Evolutionary conservation across 2,888 invertebrate species (phyloP).

Genomic region (Epsilonema sp.): DNA sequence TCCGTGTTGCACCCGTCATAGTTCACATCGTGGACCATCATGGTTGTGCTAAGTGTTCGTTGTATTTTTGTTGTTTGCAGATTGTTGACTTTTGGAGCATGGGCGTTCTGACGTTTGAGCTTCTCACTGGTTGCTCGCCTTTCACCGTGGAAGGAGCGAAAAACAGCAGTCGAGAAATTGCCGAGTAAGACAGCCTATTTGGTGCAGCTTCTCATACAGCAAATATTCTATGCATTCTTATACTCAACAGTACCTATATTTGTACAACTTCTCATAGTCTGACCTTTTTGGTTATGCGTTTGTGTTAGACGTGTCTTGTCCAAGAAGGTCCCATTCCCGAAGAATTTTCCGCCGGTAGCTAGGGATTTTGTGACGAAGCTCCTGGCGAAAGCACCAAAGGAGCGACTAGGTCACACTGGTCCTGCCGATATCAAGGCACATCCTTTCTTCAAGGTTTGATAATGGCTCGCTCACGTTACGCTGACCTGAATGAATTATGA

Average conservation of each 20-base stretch:
- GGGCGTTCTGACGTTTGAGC: slow-evolving; percentile 82
- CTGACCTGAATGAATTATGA: background rate
- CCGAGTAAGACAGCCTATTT: slow-evolving; percentile 38
- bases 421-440: slow-evolving; percentile 74
- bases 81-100: slow-evolving; percentile 99
- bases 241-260: background rate
- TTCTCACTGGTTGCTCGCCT: slow-evolving; percentile 85
- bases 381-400: slow-evolving; percentile 68
- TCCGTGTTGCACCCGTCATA: slow-evolving; percentile 24
- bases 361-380: slow-evolving; percentile 59
- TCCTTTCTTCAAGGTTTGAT: slow-evolving; percentile 55
- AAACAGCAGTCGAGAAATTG: slow-evolving; percentile 84
- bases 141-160: slow-evolving; percentile 85
- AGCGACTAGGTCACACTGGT: slow-evolving; percentile 65
- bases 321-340: slow-evolving; percentile 70
- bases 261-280: background rate
- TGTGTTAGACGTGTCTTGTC: slow-evolving; percentile 52
- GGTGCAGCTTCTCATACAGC: background rate
- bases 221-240: background rate
- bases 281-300: slow-evolving; percentile 1
- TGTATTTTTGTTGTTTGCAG: slow-evolving; percentile 34
- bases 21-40: background rate
- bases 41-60: background rate
- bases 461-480: background rate
- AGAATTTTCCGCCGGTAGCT: slow-evolving; percentile 49